Conservation (phyloP, 2,113 vertebrate species). For the Phyllostomus hastatus region DNA sequence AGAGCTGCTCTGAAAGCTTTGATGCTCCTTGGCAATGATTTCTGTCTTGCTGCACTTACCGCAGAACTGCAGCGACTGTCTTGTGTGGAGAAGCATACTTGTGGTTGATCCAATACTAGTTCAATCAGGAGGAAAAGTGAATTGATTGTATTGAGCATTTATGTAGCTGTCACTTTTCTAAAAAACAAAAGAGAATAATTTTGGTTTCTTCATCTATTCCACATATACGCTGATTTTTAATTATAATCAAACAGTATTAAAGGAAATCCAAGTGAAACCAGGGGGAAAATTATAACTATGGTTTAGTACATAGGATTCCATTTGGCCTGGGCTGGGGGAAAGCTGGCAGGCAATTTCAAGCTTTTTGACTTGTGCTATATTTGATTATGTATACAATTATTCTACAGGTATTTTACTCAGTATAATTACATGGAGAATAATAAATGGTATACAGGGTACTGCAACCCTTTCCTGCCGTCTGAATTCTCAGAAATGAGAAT, state of each 20-base stretch:
- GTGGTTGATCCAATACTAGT: slow-evolving; percentile 76
- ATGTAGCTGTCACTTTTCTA: slow-evolving; percentile 76
- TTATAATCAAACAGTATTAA: slow-evolving; percentile 71
- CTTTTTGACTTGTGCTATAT: slow-evolving; percentile 29
- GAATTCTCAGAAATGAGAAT: slow-evolving; percentile 6
- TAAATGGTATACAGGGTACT: background rate
- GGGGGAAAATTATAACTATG: slow-evolving; percentile 58
- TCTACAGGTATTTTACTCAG: slow-evolving; percentile 24
- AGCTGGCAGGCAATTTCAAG: background rate
- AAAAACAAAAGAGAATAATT: slow-evolving; percentile 74
- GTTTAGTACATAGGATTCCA: slow-evolving; percentile 17
- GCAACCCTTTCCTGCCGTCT: background rate
- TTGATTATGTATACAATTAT: slow-evolving; percentile 37
- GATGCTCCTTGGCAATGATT: slow-evolving; percentile 73
- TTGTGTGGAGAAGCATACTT: slow-evolving; percentile 75
- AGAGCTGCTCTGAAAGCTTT: slow-evolving; percentile 67
- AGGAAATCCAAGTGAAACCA: slow-evolving; percentile 68
- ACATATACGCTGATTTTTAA: slow-evolving; percentile 65
- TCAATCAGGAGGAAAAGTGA: slow-evolving; percentile 56
- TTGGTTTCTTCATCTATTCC: slow-evolving; percentile 72
- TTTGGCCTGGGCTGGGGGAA: background rate
- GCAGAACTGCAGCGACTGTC: slow-evolving; percentile 71
- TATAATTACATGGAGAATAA: slow-evolving; percentile 39
- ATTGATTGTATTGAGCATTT: slow-evolving; percentile 76
- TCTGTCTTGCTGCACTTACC: slow-evolving; percentile 70